These are phyloP conservation scores for Desoria tigrina DNA, from an alignment of 2,888 invertebrate species.

Conservation along the genomic window DNA sequence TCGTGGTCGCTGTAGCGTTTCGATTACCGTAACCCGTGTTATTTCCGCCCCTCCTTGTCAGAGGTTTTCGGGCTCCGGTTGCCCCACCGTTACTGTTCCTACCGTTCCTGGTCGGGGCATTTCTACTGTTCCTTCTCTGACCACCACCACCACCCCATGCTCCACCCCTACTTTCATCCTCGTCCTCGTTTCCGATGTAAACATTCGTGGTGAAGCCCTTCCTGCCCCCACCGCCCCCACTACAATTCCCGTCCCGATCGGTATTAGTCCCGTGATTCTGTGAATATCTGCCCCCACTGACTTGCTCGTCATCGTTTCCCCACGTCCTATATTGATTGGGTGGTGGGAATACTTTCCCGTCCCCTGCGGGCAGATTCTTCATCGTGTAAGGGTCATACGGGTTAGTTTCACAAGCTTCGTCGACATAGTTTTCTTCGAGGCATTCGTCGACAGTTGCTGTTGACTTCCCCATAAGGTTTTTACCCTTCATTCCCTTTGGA, in stretches of 20 bases:
- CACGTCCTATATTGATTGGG: conserved; percentile 32
- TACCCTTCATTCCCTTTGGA: conserved; percentile 28
- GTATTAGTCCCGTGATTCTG: too few species aligned
- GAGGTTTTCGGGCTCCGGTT: too few species aligned
- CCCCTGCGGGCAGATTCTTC: conserved; percentile 33
- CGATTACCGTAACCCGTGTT: too few species aligned
- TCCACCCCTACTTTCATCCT: background rate
- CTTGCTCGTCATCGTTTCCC: conserved; percentile 6
- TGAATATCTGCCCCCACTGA: too few species aligned
- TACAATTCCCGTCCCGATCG: background rate
- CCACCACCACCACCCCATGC: background rate
- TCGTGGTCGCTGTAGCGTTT: too few species aligned
- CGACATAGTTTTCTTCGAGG: background rate
- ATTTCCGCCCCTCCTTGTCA: too few species aligned
- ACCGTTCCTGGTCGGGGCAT: background rate
- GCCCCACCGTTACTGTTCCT: too few species aligned
- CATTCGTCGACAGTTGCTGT: conserved; percentile 6
- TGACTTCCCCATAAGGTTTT: background rate
- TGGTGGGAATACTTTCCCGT: conserved; percentile 33
- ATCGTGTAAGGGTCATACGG: background rate
- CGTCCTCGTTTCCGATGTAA: conserved; percentile 1
- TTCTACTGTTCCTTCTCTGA: background rate
- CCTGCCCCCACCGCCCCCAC: background rate
- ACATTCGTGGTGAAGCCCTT: background rate
- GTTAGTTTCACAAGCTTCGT: background rate